These are phyloP conservation scores for Zaprionus ornatus DNA, from an alignment of 1,140 invertebrate genomes.

Conservation along the genomic window DNA sequence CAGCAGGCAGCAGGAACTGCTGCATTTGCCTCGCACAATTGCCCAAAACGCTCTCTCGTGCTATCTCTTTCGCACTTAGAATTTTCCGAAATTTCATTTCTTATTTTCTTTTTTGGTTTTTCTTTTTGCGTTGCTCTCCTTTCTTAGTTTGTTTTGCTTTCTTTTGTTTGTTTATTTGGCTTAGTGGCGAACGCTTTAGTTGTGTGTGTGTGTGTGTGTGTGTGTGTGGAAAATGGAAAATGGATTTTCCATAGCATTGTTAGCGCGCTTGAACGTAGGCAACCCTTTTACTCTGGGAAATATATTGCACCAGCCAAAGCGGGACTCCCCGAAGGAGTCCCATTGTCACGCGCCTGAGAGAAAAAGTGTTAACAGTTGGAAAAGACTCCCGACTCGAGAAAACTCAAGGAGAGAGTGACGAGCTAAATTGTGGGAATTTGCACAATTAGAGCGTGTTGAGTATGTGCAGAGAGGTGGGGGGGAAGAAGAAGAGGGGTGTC, in stretches of 20 bases:
- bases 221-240: constrained; percentile 38
- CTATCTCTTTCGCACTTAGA: constrained; percentile 20
- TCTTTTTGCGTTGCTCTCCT: constrained; percentile 21
- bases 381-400: constrained; percentile 9
- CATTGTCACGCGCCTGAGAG: constrained; percentile 15
- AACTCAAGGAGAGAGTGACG: constrained; percentile 19
- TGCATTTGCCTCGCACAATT: constrained; percentile 34
- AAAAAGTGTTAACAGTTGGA: constrained; percentile 41
- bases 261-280: constrained; percentile 28
- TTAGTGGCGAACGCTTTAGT: constrained; percentile 41
- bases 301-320: constrained; percentile 39
- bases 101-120: constrained; percentile 32
- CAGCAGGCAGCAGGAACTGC: constrained; percentile 32
- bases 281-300: constrained; percentile 73
- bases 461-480: constrained; percentile 5
- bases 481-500: not conserved
- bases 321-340: not conserved
- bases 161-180: constrained; percentile 55
- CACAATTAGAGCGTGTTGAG: constrained; percentile 75
- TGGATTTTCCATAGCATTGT: constrained; percentile 63
- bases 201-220: constrained; percentile 1
- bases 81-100: constrained; percentile 21
- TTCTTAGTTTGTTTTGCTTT: constrained; percentile 56
- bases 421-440: constrained; percentile 73
- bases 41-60: not conserved